Conservation (phyloP, 2,888 invertebrate species). For the Trilocha varians region DNA sequence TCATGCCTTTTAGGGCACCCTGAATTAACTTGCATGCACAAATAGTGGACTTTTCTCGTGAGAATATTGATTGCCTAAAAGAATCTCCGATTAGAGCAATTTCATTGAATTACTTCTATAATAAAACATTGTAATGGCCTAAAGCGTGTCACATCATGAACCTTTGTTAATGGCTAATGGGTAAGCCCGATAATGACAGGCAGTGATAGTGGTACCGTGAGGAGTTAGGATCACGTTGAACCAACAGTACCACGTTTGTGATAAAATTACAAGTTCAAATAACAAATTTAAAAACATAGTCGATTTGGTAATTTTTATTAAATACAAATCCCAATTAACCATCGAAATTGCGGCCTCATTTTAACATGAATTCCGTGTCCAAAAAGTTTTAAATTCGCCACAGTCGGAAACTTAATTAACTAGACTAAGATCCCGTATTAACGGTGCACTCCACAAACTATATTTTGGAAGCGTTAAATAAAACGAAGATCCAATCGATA, state of each 20-base stretch:
- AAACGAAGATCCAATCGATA: background rate
- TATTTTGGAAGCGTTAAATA: background rate
- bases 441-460: background rate
- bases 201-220: slow-evolving; percentile 35
- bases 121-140: slow-evolving; percentile 23
- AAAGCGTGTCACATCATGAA: slow-evolving; percentile 60
- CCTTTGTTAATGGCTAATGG: slow-evolving; percentile 34
- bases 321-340: too few relatives aligned
- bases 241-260: slow-evolving; percentile 44
- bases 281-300: background rate
- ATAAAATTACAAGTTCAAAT: slow-evolving; percentile 1
- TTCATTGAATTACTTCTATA: too few relatives aligned
- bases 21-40: slow-evolving; percentile 44
- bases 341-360: background rate
- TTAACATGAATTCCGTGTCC: slow-evolving; percentile 6
- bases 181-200: slow-evolving; percentile 37
- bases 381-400: slow-evolving; percentile 5
- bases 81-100: slow-evolving; percentile 1
- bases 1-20: slow-evolving; percentile 55
- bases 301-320: too few relatives aligned
- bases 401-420: slow-evolving; percentile 7
- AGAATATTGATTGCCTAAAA: slow-evolving; percentile 24
- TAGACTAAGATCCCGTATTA: slow-evolving; percentile 4
- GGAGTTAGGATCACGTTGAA: slow-evolving; percentile 56
- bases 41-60: slow-evolving; percentile 36